Percentiles rank a stretch among this genome's conserved stretches.
Conservation (phyloP, 2,797 vertebrate genomes). For the Apodemus agrarius region DNA sequence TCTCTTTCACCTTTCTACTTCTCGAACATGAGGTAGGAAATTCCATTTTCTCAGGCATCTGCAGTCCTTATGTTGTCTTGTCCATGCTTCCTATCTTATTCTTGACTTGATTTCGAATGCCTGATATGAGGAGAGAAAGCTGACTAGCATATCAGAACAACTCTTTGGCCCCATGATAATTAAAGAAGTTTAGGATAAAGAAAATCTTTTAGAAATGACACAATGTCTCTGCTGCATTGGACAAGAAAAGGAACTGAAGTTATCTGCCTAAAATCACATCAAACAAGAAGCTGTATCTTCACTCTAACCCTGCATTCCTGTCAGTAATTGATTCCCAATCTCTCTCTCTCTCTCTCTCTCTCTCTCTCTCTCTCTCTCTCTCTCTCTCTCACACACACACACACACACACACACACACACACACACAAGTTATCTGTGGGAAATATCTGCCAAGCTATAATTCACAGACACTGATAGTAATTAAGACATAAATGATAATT, state of each 20-base stretch:
- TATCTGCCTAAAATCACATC: neutral
- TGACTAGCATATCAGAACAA: too few species aligned
- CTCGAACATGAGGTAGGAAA: neutral
- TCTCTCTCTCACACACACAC: too few species aligned
- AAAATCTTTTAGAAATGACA: neutral
- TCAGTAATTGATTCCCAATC: neutral
- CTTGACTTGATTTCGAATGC: neutral
- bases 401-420: too few species aligned
- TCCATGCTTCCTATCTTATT: neutral
- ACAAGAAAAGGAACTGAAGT: neutral
- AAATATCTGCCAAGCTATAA: neutral
- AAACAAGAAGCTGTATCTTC: neutral
- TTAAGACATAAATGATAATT: neutral
- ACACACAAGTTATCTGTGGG: neutral
- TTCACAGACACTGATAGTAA: neutral
- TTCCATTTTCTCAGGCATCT: neutral
- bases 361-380: too few species aligned
- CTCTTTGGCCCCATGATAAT: neutral
- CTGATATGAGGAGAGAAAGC: neutral
- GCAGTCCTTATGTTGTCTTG: neutral
- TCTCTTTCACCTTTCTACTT: neutral
- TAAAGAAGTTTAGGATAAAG: neutral
- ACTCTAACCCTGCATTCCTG: neutral
- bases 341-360: too few species aligned
- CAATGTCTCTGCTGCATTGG: neutral